Base-by-base conservation (phyloP, 2,888 invertebrate genomes). In the Epistrophe eligans region DNA sequence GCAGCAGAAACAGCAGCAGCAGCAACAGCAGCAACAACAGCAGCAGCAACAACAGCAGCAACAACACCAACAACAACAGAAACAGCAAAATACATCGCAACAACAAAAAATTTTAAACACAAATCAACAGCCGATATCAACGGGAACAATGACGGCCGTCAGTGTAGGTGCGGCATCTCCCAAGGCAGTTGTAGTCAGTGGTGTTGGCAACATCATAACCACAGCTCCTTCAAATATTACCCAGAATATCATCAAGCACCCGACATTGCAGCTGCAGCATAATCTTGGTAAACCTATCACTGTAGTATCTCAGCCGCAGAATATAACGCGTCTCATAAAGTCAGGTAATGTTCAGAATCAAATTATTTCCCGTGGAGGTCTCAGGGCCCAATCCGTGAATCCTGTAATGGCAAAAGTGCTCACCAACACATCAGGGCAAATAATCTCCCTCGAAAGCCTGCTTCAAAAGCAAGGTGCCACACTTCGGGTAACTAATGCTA, bases 331-430 rank as follows among this genome's bases (percentile, higher is more conserved):
- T 7, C 87, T 90, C 10, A 84, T 90, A 15, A 90, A 90, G 58
- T 87, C 90, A 0, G 77, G 73, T 7, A 79, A 79, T 3, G 73
- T 79, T 4, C 81, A 83, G 32, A 88, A 80, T 38, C 89, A 88
- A 60, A 87, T 79, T 15, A 82, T 80, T 10, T 85, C 88, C 3
- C 79, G 82, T 4, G 71, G 82, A 15, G 89, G 88, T 9, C 60
- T 89, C 6, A 72, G 89, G 32, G 79, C 89, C 9, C 89, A 89
- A 62, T 35, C 84, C 3, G 62, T 77, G 28, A 89, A 88, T 43
- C 95, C 95, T 5, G 95, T 96, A 38, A 94, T 96, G 50, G 96
- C 96, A 0, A 96, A 96, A 91, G 94, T 97, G 19, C 93, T 97
- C 32, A 96, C 96, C 8, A 96, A 95, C 91, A 95, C 96, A 58